Conservation (phyloP, 2,797 vertebrate genomes). For the Malurus leucopterus region DNA sequence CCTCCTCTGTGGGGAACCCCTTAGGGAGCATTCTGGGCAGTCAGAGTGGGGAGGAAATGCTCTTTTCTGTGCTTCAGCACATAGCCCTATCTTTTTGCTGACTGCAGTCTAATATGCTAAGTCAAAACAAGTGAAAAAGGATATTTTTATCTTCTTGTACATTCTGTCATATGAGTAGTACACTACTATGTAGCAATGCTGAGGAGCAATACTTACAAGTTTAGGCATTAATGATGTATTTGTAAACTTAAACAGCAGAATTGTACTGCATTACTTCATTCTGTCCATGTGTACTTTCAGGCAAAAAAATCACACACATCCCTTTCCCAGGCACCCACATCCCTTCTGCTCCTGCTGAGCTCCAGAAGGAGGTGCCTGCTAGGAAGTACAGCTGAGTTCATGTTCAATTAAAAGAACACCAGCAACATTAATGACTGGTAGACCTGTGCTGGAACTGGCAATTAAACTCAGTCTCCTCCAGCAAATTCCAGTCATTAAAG, state of each 20-base stretch:
- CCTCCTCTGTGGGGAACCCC: neutral
- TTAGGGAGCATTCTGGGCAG: neutral
- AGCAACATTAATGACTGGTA: neutral
- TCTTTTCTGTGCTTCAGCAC: neutral
- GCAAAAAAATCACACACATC: neutral
- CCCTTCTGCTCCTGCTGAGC: neutral
- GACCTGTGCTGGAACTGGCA: neutral
- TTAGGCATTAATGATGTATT: neutral
- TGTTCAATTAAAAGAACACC: constrained; percentile 3
- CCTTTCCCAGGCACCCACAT: neutral
- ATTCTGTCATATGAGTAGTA: neutral
- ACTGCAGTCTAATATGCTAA: neutral
- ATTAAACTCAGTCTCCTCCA: constrained; percentile 10
- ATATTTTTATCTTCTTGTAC: neutral
- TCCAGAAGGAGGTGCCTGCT: neutral
- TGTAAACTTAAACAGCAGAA: neutral
- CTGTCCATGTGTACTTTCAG: neutral
- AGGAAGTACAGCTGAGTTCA: neutral
- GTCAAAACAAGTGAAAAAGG: neutral
- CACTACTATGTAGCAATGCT: neutral
- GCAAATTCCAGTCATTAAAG: neutral
- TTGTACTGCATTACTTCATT: neutral
- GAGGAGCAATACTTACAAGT: neutral
- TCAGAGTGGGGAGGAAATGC: neutral
- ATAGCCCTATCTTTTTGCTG: neutral